Base-by-base conservation (phyloP, 1,140 invertebrate genomes). In the Drusus annulatus region DNA sequence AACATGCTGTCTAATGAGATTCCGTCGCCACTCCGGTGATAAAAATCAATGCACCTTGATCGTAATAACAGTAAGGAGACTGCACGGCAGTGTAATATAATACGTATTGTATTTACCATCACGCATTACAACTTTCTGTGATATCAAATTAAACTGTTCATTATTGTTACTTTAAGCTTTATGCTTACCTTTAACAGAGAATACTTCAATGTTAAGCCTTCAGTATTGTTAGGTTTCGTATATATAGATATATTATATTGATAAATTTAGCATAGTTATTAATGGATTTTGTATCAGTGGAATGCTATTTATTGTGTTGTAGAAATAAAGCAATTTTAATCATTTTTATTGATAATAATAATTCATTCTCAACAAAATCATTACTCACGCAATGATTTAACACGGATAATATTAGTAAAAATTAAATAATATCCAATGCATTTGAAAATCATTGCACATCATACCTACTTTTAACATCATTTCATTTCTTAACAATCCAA, bases 1-100 rank as follows among this genome's bases (percentile, higher is more conserved):
- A 90, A 90, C 85, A 87, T 85, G 83, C 84, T 90, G 85, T 87
- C 86, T 75, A 90, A 90, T 85, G 89, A 90, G 85, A 88, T 90
- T 79, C 86, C 87, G 75, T 85, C 87, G 36, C 87, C 88, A 75
- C 85, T 89, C 84, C 88, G 89, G 88, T 90, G 89, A 90, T 89
- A 89, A 83, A 80, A 51, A 51, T 4, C 23, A 65, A 16, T 50
- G 60, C 25, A 17, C 28, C 60, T 19, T 58, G 60, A 63, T 62
- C 45, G 28, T 36, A 52, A 73, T 25, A 60, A 77, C 28, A 65
- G 58, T 52, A 68, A 25, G 68, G 51, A 75, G 51, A 80, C 81
- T 83, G 81, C 79, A 77, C 50, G 45, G 76, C 76, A 76, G 74
- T 51, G 31, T 51, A 36, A 25, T 65, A 68, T 68, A 60, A 60